These are phyloP conservation scores for Globicephala melas DNA, from an alignment of 2,113 vertebrate species.

Conservation along the genomic window DNA sequence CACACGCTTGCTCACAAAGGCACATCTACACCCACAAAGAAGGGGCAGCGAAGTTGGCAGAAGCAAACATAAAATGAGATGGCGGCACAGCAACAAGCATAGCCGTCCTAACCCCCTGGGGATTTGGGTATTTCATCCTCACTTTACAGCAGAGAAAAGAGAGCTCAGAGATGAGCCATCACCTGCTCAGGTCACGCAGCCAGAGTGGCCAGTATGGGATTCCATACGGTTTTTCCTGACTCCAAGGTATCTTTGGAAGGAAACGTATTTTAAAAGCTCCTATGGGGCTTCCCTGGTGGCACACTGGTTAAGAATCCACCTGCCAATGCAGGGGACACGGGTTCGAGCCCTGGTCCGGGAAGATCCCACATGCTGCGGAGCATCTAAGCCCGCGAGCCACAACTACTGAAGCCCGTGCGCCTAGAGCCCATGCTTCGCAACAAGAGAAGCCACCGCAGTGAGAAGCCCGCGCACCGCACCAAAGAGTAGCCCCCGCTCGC, in stretches of 20 bases:
- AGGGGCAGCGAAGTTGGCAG: not conserved
- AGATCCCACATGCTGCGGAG: no score
- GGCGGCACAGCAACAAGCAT: fast-evolving
- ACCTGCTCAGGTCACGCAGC: not conserved
- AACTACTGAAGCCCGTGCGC: no score
- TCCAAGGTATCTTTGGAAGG: not conserved
- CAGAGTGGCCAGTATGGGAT: not conserved
- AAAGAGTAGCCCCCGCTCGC: no score
- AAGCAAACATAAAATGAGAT: not conserved
- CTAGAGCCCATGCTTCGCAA: no score
- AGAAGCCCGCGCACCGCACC: no score
- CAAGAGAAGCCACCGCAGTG: no score
- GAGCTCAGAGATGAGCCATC: not conserved
- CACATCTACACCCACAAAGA: not conserved
- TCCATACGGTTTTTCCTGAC: not conserved
- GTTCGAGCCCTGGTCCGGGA: no score
- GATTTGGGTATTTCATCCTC: no score
- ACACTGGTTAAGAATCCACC: no score
- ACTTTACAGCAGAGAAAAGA: not conserved
- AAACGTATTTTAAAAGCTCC: not conserved
- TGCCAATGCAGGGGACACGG: no score
- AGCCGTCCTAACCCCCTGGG: not conserved
- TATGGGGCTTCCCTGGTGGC: not conserved
- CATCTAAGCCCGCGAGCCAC: no score
- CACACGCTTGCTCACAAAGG: not conserved